Evolutionary conservation across 2,797 vertebrate genomes (phyloP).

Genomic region (Thalassophryne amazonica): DNA sequence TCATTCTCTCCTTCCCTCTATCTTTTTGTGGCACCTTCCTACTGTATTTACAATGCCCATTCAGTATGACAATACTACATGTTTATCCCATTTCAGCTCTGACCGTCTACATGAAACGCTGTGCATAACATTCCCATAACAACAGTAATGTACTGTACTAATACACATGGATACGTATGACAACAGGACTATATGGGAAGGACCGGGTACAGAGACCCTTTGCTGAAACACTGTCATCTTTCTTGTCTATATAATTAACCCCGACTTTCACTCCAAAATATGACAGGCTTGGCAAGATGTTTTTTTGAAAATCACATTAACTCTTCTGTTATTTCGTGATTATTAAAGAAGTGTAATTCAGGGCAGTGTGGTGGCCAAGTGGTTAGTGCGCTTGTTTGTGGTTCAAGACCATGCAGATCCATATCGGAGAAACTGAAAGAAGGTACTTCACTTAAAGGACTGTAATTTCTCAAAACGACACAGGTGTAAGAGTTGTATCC

Average conservation of each 20-base stretch:
- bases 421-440: too few relatives aligned
- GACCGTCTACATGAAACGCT: conserved; percentile 78
- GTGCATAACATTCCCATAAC: conserved; percentile 85
- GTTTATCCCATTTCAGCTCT: conserved; percentile 64
- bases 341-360: too few relatives aligned
- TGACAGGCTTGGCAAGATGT: conserved; percentile 23
- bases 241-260: conserved; percentile 25
- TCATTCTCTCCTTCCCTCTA: conserved; percentile 38
- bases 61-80: conserved; percentile 69
- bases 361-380: too few relatives aligned
- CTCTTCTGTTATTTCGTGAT: too few relatives aligned
- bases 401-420: too few relatives aligned
- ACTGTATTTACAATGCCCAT: conserved; percentile 74
- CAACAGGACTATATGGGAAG: conserved; percentile 72
- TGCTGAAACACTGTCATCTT: conserved; percentile 16
- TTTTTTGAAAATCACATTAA: too few relatives aligned
- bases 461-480: too few relatives aligned
- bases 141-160: conserved; percentile 99
- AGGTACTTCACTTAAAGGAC: too few relatives aligned
- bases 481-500: too few relatives aligned
- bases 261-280: conserved; percentile 17
- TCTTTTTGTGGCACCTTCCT: conserved; percentile 19
- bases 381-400: too few relatives aligned
- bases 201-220: conserved; percentile 11
- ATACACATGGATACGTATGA: conserved; percentile 84